Base-by-base conservation (phyloP, 2,113 vertebrate species). In the Caretta caretta region DNA sequence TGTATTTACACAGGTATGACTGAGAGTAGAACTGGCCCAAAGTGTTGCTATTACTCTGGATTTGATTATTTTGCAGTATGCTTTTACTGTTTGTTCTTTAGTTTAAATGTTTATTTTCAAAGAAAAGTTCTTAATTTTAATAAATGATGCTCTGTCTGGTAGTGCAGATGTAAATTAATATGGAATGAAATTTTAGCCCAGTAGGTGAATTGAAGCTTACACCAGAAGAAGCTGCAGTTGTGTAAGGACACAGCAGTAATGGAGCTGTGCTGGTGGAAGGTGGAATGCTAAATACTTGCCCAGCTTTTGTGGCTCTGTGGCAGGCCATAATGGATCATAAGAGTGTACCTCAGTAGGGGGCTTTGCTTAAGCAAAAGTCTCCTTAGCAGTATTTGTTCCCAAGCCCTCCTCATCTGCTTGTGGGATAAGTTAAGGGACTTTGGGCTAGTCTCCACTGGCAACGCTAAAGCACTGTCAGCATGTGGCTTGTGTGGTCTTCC, bases 51-150 rank as follows among this genome's bases (percentile, higher is more conserved):
- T 93, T 92, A 25, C 0, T 14, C 53, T 88, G 76, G 16, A 79
- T 94, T 93, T 90, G 56, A 72, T 62, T 57, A 46, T 75, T 56
- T 93, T 17, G 2, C 48, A 85, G 78, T 87, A 65, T 6, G 8
- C 6, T 80, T 90, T 81, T 56, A 72, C 22, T 92, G 54, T 65
- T 42, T 31, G 4, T 72, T 19, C 59, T 79, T 35, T 76, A n/a
- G 80, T 81, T 80, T 87, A 27, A n/a, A 46, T 80, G 42, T 93
- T 84, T 90, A 42, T 49, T 49, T 79, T 92, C 90, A 83, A 9
- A 90, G 81, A 88, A 7, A 86, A 17, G 29, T 84, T 90, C 87
- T 31, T 90, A 50, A 87, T 95, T 85, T 95, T 92, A 86, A 84
- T 0, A 1, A 81, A 6, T 11, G 22, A 16, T 86, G n/a, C 8